Evolutionary conservation across 2,888 invertebrate species (phyloP).

Genomic region (Onchidella celtica): DNA sequence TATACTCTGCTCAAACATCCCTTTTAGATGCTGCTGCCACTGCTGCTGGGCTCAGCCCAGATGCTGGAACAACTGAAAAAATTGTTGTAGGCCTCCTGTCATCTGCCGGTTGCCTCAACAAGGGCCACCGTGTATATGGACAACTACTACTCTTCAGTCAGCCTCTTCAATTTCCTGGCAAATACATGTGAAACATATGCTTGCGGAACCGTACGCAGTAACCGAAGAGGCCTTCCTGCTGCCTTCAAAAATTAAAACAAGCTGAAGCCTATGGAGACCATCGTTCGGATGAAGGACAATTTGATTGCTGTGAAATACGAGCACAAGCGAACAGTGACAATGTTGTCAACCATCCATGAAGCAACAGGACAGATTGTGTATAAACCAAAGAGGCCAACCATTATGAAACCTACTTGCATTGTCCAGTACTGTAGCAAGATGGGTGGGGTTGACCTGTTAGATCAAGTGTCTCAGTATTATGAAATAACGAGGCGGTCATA

Average conservation of each 20-base stretch:
- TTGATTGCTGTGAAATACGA: not conserved
- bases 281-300: too few relatives aligned
- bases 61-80: too few relatives aligned
- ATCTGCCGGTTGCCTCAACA: not conserved
- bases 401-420: slow-evolving; percentile 7
- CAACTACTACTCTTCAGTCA: not conserved
- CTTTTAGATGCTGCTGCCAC: too few relatives aligned
- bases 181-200: not conserved
- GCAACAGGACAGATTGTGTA: not conserved
- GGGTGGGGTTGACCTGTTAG: slow-evolving; percentile 13
- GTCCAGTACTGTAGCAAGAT: slow-evolving; percentile 22
- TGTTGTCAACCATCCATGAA: slow-evolving; percentile 6
- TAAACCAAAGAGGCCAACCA: not conserved
- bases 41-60: too few relatives aligned
- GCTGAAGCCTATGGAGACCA: too few relatives aligned
- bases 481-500: not conserved
- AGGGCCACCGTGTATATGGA: not conserved
- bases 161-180: not conserved
- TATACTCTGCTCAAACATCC: too few relatives aligned
- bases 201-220: not conserved
- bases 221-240: not conserved
- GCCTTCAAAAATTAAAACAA: too few relatives aligned
- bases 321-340: slow-evolving; percentile 1
- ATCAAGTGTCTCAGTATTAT: slow-evolving; percentile 18
- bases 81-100: too few relatives aligned